These are phyloP conservation scores for Nudaria mundana DNA, from an alignment of 2,888 invertebrate genomes.

Conservation along the genomic window DNA sequence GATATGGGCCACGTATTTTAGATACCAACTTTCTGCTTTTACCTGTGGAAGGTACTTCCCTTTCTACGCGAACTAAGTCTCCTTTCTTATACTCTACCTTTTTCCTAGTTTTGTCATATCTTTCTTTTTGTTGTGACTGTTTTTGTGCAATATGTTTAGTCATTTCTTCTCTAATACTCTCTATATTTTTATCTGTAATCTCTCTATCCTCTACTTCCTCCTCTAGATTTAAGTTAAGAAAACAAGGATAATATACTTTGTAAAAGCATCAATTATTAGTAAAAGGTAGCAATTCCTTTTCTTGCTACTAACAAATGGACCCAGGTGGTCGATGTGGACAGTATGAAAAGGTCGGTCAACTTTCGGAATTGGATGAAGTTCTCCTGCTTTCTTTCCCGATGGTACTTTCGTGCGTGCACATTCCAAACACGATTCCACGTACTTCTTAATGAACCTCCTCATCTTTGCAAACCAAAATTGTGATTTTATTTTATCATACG, in stretches of 20 bases:
- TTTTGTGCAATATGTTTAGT: not conserved
- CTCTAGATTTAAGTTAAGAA: not conserved
- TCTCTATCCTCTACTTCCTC: not conserved
- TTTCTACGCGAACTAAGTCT: slow-evolving; percentile 19
- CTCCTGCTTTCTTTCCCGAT: not conserved
- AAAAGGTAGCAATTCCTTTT: slow-evolving; percentile 21
- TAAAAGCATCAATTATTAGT: slow-evolving; percentile 24
- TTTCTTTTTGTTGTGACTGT: slow-evolving; percentile 3
- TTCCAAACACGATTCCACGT: not conserved
- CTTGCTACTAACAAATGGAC: slow-evolving; percentile 24
- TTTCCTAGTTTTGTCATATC: slow-evolving; percentile 1
- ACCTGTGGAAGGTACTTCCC: slow-evolving; percentile 10
- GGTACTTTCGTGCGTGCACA: not conserved
- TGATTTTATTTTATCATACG: not conserved
- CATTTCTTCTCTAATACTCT: slow-evolving; percentile 1
- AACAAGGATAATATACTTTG: slow-evolving; percentile 10
- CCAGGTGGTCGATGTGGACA: slow-evolving; percentile 25
- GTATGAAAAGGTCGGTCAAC: slow-evolving; percentile 26
- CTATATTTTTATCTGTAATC: not conserved
- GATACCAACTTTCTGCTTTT: slow-evolving; percentile 19
- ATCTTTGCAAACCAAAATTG: slow-evolving; percentile 7
- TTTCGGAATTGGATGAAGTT: slow-evolving; percentile 6
- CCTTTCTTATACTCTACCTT: slow-evolving; percentile 3
- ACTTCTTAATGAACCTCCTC: slow-evolving; percentile 2
- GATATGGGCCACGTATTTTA: slow-evolving; percentile 18